Conservation (phyloP, 35 echinoderm and acorn worm species). For the Amphiura filiformis region DNA sequence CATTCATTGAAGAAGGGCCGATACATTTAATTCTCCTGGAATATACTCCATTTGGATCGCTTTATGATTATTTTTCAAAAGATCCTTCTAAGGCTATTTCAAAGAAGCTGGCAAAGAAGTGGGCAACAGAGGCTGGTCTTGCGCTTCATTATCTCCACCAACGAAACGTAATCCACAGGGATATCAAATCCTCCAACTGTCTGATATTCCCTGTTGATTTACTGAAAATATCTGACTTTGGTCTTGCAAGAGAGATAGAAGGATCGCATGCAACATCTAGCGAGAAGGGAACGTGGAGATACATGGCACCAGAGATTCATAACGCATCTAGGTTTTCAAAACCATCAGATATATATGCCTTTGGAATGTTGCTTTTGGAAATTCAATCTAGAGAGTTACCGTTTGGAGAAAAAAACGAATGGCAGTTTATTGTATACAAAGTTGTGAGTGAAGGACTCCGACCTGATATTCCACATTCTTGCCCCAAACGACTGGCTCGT, state of each 20-base stretch:
- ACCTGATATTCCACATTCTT: not conserved
- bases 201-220: not conserved
- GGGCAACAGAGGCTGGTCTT: not conserved
- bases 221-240: not conserved
- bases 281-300: not conserved
- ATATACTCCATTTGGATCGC: not conserved
- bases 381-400: not conserved
- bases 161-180: not conserved
- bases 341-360: not conserved
- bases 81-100: not conserved
- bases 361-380: not conserved
- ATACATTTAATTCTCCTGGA: not conserved
- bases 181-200: not conserved
- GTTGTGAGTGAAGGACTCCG: not conserved
- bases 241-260: not conserved
- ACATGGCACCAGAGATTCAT: not conserved
- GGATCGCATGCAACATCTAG: not conserved
- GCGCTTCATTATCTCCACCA: not conserved
- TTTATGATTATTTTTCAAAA: not conserved
- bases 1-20: not conserved
- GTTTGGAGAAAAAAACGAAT: not conserved
- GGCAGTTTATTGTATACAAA: not conserved
- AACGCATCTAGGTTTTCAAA: not conserved
- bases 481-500: not conserved
- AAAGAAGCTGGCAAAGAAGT: not conserved